Evolutionary conservation across 1,140 invertebrate genomes (phyloP).

Genomic region (Tetramorium alpestre): DNA sequence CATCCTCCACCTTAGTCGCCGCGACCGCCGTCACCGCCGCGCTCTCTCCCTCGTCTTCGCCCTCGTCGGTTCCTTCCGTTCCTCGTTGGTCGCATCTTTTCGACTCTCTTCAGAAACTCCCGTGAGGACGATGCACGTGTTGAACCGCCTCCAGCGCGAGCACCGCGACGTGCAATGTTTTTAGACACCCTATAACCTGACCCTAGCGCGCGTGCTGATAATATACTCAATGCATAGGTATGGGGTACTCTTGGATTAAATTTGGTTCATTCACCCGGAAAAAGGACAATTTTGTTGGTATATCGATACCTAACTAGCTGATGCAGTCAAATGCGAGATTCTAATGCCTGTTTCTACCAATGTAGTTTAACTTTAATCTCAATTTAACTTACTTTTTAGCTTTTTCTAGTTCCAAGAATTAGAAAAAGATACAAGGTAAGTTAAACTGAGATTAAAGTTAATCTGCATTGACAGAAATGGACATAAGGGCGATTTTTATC

Average conservation of each 20-base stretch:
- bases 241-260: constrained; percentile 40
- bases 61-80: constrained; percentile 59
- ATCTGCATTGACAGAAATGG: no score
- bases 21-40: constrained; percentile 38
- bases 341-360: neutral
- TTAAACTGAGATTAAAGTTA: no score
- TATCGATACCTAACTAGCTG: constrained; percentile 25
- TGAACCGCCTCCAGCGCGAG: constrained; percentile 51
- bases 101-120: constrained; percentile 63
- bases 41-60: constrained; percentile 26
- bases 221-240: constrained; percentile 33
- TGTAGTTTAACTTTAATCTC: no score
- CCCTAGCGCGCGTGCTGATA: constrained; percentile 26
- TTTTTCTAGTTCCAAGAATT: no score
- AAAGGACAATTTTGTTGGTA: constrained; percentile 67
- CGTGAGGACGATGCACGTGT: constrained; percentile 68
- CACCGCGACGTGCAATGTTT: constrained; percentile 37
- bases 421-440: no score
- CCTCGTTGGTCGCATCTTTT: constrained; percentile 71
- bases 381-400: no score
- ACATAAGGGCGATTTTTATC: no score
- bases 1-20: constrained; percentile 62
- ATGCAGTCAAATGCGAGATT: constrained; percentile 23
- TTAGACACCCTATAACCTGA: constrained; percentile 60
- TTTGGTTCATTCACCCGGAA: constrained; percentile 69